phyloP scores from a whole-genome alignment of 2,797 vertebrate species.

The Tympanoctomys barrerae region DNA sequence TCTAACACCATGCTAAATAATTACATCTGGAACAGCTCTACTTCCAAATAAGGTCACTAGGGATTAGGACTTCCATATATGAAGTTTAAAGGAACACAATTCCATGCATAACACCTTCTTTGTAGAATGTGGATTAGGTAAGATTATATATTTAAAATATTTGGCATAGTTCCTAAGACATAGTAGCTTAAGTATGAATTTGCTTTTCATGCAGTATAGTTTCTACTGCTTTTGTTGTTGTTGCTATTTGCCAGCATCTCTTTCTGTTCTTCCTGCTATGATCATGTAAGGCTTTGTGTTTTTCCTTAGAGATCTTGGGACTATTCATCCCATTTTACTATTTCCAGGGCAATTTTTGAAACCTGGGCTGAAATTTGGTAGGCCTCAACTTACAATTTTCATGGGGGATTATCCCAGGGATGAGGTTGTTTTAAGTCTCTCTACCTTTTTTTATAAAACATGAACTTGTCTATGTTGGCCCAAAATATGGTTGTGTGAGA shows the following conservation, averaged over 20 bases:
- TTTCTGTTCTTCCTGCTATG: neutral
- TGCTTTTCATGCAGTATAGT: neutral
- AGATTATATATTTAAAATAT: neutral
- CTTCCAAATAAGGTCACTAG: neutral
- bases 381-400: neutral
- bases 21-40: neutral
- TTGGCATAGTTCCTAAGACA: neutral
- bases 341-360: neutral
- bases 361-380: neutral
- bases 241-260: neutral
- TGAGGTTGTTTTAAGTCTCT: neutral
- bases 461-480: neutral
- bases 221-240: neutral
- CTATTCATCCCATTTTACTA: neutral
- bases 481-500: neutral
- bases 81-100: neutral
- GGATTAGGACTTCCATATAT: neutral
- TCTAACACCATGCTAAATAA: constrained; percentile 14
- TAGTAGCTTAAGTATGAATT: neutral
- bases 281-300: neutral
- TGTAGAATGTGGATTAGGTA: neutral
- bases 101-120: neutral
- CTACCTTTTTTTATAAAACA: neutral
- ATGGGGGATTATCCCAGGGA: neutral
- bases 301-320: neutral